These are phyloP conservation scores for Drosophila punjabiensis DNA, from an alignment of 1,140 invertebrate genomes.

Conservation along the genomic window DNA sequence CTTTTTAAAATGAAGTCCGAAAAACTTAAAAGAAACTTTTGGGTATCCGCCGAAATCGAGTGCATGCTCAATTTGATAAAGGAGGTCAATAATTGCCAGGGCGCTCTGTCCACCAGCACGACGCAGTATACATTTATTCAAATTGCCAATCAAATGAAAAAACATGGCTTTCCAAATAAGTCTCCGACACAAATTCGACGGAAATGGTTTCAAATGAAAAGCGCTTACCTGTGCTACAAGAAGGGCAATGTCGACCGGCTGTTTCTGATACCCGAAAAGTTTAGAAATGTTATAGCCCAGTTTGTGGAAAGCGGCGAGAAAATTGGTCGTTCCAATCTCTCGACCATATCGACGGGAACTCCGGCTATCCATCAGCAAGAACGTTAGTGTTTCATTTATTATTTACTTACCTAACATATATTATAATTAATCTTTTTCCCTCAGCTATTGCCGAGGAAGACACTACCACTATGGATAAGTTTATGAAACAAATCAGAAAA, in stretches of 20 bases:
- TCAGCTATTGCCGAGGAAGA: conserved; percentile 8
- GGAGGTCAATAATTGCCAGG: conserved; percentile 58
- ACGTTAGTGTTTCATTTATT: conserved; percentile 11
- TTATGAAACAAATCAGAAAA: conserved; percentile 53
- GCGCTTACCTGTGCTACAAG: conserved; percentile 77
- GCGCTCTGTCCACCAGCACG: conserved; percentile 55
- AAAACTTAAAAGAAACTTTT: conserved; percentile 79
- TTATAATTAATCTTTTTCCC: not conserved
- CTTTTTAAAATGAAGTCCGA: conserved; percentile 56
- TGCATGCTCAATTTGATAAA: conserved; percentile 74
- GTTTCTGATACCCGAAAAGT: conserved; percentile 72
- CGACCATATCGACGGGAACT: conserved; percentile 34
- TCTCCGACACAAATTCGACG: conserved; percentile 73
- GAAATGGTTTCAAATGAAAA: conserved; percentile 83
- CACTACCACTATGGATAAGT: conserved; percentile 37
- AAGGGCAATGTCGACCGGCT: conserved; percentile 74
- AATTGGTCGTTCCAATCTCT: conserved; percentile 27
- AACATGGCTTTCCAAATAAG: conserved; percentile 75
- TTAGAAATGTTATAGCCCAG: conserved; percentile 69
- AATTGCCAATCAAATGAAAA: conserved; percentile 77
- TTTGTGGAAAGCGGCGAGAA: conserved; percentile 72
- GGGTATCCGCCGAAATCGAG: conserved; percentile 73
- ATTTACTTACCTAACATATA: not conserved
- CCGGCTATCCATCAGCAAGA: conserved; percentile 11
- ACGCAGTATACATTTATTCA: conserved; percentile 75